Conservation (phyloP, 2,797 vertebrate species). For the Salmo trutta region DNA sequence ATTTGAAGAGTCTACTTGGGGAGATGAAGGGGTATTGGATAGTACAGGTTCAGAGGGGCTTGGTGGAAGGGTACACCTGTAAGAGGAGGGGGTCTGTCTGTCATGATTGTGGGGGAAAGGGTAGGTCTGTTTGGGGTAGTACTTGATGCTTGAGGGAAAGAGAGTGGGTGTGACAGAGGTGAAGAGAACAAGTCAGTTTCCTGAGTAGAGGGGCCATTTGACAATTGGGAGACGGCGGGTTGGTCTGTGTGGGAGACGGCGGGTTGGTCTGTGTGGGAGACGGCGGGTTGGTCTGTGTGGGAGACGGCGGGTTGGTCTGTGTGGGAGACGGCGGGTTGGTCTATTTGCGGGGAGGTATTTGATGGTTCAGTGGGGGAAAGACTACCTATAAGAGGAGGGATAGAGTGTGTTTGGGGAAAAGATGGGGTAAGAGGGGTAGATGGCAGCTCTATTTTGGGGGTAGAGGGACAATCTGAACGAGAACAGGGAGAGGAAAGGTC, state of each 20-base stretch:
- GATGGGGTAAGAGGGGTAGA: constrained; percentile 22
- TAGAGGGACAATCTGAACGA: constrained; percentile 24
- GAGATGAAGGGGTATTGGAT: not conserved
- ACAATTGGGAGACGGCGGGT: not conserved
- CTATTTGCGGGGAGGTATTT: not conserved
- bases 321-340: not conserved
- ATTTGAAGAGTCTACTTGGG: constrained; percentile 2
- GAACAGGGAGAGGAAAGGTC: constrained; percentile 29
- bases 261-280: too few relatives aligned
- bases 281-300: not conserved
- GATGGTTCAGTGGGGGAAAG: too few relatives aligned
- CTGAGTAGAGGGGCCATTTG: not conserved
- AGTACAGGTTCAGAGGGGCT: not conserved
- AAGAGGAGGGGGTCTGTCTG: not conserved
- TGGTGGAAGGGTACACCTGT: not conserved
- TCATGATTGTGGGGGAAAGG: not conserved
- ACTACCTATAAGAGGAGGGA: constrained; percentile 18
- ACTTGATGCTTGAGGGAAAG: not conserved
- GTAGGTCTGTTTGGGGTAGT: not conserved
- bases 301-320: constrained; percentile 8
- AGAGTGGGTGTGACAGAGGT: not conserved
- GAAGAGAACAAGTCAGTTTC: not conserved
- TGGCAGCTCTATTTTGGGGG: constrained; percentile 19
- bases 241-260: too few relatives aligned
- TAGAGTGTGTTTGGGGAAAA: constrained; percentile 15